Percentiles rank a stretch among this genome's conserved stretches.
These are phyloP conservation scores for Caenorhabditis panamensis DNA, from an alignment of 2,888 invertebrate genomes.

Conservation along the genomic window DNA sequence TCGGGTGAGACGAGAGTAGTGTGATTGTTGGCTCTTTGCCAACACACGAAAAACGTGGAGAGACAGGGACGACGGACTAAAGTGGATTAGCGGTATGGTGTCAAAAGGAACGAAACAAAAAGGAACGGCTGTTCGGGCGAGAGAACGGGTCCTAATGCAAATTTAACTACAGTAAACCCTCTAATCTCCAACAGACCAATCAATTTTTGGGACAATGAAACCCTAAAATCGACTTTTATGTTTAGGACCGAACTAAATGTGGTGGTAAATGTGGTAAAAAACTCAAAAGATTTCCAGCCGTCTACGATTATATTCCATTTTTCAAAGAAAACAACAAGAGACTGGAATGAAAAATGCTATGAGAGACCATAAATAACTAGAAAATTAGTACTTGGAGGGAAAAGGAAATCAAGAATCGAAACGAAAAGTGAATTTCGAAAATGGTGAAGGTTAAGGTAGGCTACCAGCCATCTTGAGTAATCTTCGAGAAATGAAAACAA, in stretches of 20 bases:
- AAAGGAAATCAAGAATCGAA: not conserved
- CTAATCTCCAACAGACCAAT: not conserved
- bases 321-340: not conserved
- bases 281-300: no score
- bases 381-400: not conserved
- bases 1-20: no score
- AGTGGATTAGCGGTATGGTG: slow-evolving; percentile 54
- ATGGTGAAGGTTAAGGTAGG: not conserved
- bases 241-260: no score
- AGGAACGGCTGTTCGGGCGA: not conserved
- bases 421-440: not conserved
- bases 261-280: no score
- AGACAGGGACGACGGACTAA: slow-evolving; percentile 1
- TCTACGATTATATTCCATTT: no score
- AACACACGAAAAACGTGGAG: slow-evolving; percentile 10
- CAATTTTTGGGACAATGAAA: no score
- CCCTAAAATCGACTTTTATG: no score
- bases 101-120: slow-evolving; percentile 25
- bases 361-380: not conserved
- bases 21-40: slow-evolving; percentile 38
- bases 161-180: not conserved
- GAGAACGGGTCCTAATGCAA: slow-evolving; percentile 3
- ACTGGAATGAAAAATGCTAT: not conserved
- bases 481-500: no score
- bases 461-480: no score